Evolutionary conservation across 1,140 invertebrate genomes (phyloP), one percentile per base, ranked within the genome.

Genomic region (Gryon sp.): DNA sequence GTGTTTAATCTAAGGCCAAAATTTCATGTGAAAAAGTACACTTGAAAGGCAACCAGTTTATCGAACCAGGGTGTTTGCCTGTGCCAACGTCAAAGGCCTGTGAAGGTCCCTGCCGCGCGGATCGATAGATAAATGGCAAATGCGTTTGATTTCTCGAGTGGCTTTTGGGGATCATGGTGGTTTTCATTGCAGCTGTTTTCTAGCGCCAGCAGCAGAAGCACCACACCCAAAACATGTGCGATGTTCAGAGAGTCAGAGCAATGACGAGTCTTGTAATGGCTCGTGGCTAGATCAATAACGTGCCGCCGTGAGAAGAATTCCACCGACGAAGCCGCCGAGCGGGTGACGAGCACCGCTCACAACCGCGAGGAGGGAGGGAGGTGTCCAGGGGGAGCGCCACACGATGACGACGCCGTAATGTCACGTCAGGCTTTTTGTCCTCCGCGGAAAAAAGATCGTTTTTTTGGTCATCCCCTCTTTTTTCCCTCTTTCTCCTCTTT

Each of bases 251-350:
- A n/a, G 79, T 57, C 76, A 76, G 78, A 80, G 79, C 77, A 81
- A 81, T 80, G 81, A 81, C 79, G 81, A 84, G 76, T 77, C 73
- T 81, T 84, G 78, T 78, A 83, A 82, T 28, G 55, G 66, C 65
- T 81, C 76, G 76, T 82, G 80, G 80, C 80, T 83, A 86, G 82
- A 86, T 86, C 85, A 86, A 86, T 85, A 85, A 84, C 75, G 78
- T 74, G 62, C 48, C 59, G 66, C 78, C 59, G 75, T 62, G 76
- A 83, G 77, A 82, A 82, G 78, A 82, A 82, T 83, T 82, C 69
- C 79, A 79, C 78, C 57, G 72, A 80, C 76, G 77, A 73, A 26
- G 75, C 53, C 46, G 46, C 11, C 46, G 28, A 50, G 34, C 32
- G 34, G 22, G 62, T 38, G 52, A 70, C 9, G 40, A 36, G 12